Conservation (phyloP, 2,797 vertebrate genomes). For the Rallus crepitans region DNA sequence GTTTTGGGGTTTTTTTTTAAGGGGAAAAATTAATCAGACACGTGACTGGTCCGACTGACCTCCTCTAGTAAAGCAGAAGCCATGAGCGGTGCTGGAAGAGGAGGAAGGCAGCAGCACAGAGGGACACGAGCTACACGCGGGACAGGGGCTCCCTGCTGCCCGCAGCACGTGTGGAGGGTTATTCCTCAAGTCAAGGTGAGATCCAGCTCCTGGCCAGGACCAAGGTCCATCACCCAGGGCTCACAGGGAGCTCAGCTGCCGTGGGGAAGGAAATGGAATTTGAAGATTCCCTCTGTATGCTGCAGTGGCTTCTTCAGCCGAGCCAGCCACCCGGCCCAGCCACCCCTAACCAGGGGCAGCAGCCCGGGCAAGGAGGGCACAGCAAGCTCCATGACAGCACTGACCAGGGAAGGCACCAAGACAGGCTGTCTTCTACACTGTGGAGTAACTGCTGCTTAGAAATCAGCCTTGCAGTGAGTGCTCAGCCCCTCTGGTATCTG, state of each 20-base stretch:
- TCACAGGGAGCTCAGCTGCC: background rate
- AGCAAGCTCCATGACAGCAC: background rate
- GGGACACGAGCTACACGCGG: rapidly evolving
- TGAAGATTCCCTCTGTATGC: background rate
- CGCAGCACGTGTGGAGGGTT: background rate
- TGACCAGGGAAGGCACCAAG: background rate
- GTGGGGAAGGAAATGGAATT: background rate
- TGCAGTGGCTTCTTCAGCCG: background rate
- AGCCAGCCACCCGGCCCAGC: background rate
- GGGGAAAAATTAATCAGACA: background rate
- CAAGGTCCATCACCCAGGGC: background rate
- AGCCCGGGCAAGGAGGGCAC: background rate
- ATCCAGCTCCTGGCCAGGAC: background rate
- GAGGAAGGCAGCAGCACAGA: background rate
- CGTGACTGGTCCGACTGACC: background rate
- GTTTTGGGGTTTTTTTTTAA: background rate
- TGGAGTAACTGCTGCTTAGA: no score
- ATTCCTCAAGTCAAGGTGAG: background rate
- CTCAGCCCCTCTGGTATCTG: no score
- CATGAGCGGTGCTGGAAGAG: background rate
- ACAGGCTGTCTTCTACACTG: background rate
- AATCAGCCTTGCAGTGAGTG: no score
- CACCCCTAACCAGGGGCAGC: background rate
- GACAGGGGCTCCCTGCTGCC: background rate
- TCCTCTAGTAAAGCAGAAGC: background rate